Conservation (phyloP, 2,797 vertebrate species). For the Siniperca undulata region DNA sequence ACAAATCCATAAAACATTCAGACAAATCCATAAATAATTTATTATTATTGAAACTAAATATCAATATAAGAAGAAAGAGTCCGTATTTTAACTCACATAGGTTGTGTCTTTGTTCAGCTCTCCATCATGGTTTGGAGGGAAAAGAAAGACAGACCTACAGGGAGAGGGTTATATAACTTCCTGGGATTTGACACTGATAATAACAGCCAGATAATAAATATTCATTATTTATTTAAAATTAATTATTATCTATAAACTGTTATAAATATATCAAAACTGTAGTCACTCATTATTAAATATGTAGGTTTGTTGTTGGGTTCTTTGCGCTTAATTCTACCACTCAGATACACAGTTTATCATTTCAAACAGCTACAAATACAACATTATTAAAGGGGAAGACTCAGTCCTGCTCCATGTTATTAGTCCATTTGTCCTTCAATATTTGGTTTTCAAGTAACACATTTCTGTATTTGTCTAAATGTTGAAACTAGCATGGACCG, state of each 20-base stretch:
- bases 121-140: background rate
- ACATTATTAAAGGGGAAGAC: background rate
- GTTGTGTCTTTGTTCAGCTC: background rate
- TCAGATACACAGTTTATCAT: background rate
- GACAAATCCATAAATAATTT: background rate
- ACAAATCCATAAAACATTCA: too few species aligned
- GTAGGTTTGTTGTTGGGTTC: background rate
- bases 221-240: background rate
- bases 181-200: background rate
- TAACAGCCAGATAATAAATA: background rate
- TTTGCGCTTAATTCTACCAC: background rate
- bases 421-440: background rate
- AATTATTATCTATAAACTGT: background rate
- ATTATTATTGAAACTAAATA: background rate
- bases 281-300: background rate
- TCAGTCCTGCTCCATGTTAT: background rate
- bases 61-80: background rate
- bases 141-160: background rate
- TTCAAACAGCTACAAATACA: conserved; percentile 23
- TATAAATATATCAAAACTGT: background rate
- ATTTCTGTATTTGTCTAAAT: conserved; percentile 19
- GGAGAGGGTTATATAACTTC: background rate
- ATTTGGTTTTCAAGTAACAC: conserved; percentile 9
- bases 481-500: background rate
- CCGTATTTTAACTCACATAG: background rate